These are phyloP conservation scores for Meles meles DNA, from an alignment of 2,113 vertebrate species.

Conservation along the genomic window DNA sequence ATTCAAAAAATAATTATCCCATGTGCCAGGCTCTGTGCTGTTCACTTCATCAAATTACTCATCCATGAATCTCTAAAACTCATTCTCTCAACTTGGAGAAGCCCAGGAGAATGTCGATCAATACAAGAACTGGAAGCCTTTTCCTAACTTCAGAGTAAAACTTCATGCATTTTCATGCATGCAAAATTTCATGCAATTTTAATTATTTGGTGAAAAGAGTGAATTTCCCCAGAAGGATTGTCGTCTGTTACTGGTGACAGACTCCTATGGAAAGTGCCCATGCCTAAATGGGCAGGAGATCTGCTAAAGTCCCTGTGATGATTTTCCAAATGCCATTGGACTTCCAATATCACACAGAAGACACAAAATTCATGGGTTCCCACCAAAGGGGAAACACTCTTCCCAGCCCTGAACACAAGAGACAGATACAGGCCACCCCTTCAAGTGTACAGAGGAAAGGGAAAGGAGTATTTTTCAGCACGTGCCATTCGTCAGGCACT, in stretches of 20 bases:
- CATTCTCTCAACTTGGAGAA: background rate
- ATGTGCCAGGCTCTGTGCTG: background rate
- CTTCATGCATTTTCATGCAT: background rate
- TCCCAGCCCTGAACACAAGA: background rate
- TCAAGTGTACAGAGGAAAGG: background rate
- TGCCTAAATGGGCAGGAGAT: background rate
- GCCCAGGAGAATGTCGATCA: background rate
- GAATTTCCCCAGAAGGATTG: background rate
- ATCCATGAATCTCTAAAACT: background rate
- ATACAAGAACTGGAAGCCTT: background rate
- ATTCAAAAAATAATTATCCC: background rate
- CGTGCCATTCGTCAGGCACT: background rate
- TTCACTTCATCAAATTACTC: background rate
- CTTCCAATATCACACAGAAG: background rate
- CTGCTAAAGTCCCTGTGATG: background rate
- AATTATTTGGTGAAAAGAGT: background rate
- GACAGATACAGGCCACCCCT: background rate
- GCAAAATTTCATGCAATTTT: too few relatives aligned
- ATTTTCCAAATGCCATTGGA: background rate
- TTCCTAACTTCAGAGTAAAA: background rate
- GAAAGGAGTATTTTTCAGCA: background rate
- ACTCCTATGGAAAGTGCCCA: background rate
- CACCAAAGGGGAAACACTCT: background rate
- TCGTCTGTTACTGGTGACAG: background rate
- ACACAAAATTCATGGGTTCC: background rate